Evolutionary conservation across 1,140 invertebrate genomes (phyloP).

Genomic region (Palaemon carinicauda): DNA sequence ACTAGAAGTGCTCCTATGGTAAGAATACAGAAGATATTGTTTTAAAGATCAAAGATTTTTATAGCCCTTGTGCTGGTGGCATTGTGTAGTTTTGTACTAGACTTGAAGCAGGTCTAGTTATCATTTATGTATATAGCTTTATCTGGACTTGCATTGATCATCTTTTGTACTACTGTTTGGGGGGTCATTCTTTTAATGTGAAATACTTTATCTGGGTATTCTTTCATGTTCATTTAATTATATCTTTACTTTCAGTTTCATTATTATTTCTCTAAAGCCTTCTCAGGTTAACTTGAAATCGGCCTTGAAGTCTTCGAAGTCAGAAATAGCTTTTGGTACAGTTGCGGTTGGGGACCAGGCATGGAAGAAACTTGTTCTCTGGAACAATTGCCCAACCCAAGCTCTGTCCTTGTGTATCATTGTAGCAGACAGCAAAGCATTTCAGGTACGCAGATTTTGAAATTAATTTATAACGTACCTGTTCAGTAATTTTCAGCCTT

Average conservation of each 20-base stretch:
- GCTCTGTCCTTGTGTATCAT: not conserved
- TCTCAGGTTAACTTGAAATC: not conserved
- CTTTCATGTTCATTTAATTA: not conserved
- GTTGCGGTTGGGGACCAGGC: not conserved
- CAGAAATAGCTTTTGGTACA: conserved; percentile 24
- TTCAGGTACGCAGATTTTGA: not conserved
- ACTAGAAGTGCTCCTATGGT: too few relatives aligned
- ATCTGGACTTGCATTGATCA: too few relatives aligned
- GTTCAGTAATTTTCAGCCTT: too few relatives aligned
- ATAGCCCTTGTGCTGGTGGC: not conserved
- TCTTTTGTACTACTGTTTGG: too few relatives aligned
- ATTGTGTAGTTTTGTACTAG: too few relatives aligned
- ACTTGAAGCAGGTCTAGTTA: too few relatives aligned
- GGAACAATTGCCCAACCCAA: conserved; percentile 19
- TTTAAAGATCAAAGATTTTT: too few relatives aligned
- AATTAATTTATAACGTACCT: too few relatives aligned
- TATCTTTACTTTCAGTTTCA: not conserved
- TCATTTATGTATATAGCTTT: too few relatives aligned
- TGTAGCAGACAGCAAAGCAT: conserved; percentile 13
- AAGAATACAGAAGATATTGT: too few relatives aligned
- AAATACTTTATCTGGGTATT: not conserved
- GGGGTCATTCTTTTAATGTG: too few relatives aligned
- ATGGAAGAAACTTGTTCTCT: conserved; percentile 10
- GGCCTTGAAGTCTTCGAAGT: conserved; percentile 23
- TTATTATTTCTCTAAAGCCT: not conserved